Base-by-base conservation (phyloP, 2,888 invertebrate genomes). In the Eumerus sabulonum region DNA sequence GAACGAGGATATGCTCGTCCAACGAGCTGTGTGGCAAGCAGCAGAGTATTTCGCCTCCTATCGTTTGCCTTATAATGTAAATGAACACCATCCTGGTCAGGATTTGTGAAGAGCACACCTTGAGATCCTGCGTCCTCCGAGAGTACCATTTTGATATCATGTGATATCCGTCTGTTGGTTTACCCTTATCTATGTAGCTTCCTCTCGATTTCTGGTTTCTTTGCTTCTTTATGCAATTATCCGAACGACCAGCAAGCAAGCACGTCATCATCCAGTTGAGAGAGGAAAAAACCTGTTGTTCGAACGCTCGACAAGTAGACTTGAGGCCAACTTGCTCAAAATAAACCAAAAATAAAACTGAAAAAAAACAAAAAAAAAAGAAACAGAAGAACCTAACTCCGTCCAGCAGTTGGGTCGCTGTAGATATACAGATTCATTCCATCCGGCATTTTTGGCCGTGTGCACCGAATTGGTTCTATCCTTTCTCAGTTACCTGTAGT, bases 401-500 rank as follows among this genome's bases (percentile, higher is more conserved):
- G 27, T 27, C 27, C 27, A 7, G 27, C 27, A 27, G 3, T 27
- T 40, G 40, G 11, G n/a, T 51, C 40, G 60, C 27, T 53, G 62
- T 59, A 63, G 77, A 67, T 60, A 54, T 59, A 51, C 63, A 53
- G 57, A 72, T 64, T 68, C 77, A 51, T 77, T 73, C 47, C 73
- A 68, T 38, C 27, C 64, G 54, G 67, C 66, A 54, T 77, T 77
- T 27, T 60, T 48, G 63, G 59, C 50, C 44, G 59, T 57, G 62
- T 59, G 73, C 63, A 68, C 53, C 2, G 27, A 27, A 27, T 7
- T 7, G 7, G 3, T 27, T 67, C 67, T 62, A 51, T 56, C 67
- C 68, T 48, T 72, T 56, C 73, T 72, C 63, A 73, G 59, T 50
- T 74, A 74, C 79, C 79, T 79, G 74, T 54, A 79, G 79, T 79